Base-by-base conservation (phyloP, 2,797 vertebrate species). In the Mus spretus region DNA sequence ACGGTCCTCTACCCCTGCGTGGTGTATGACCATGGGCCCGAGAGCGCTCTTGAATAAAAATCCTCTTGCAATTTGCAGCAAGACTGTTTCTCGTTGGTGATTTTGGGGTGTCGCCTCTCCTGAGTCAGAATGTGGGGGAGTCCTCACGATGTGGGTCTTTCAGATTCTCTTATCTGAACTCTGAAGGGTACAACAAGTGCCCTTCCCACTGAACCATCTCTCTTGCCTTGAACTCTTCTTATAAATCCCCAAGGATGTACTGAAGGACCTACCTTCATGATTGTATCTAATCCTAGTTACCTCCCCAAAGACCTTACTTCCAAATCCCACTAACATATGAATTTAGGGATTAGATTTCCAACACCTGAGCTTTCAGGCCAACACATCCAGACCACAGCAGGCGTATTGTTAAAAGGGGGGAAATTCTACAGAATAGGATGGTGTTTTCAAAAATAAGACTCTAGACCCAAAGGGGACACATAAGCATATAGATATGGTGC, bases 381-480 rank as follows among this genome's bases (percentile, higher is more conserved):
- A 65, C 24, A 72, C 28, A 75, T 50, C 80, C 40, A 79, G 55
- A 88, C 15, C 78, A 94, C 1, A 77, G n/a, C 50, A 90, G 24
- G 67, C 57, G 95, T 4, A 57, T 19, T 34, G 44, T 65, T 93
- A 55, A 57, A 94, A 78, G 61, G 65, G 28, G 67, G 70, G 80
- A 86, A 77, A 26, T 17, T 72, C 50, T 40, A 3, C 11, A 74
- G 47, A 74, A 50, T n/a, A 86, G 37, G 20, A 44, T 55, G 17
- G 28, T 72, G 4, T 88, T 87, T 83, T 89, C 10, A 94, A 84
- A 91, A 89, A 87, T 67, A 96, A 14, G 31, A 47, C n/a, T 53
- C 59, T 74, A n/a, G 82, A 53, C 28, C 53, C 55, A 63, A 83
- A 50, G 31, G 37, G 44, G 11, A 75, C 85, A 34, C 34, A 11